Conservation (phyloP, 2,888 invertebrate species). For the Nudaria mundana region DNA sequence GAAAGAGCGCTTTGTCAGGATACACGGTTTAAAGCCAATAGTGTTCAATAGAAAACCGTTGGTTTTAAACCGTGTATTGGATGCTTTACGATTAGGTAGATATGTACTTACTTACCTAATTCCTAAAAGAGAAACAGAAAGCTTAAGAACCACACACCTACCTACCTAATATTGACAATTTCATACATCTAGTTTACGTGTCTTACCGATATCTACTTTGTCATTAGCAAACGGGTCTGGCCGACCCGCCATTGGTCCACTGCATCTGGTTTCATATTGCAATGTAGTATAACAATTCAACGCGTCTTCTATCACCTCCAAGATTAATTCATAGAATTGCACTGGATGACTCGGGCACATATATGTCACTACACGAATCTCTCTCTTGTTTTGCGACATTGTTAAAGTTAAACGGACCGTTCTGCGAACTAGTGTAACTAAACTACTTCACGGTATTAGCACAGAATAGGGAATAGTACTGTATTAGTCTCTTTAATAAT, state of each 20-base stretch:
- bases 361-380: constrained; percentile 81
- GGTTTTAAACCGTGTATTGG: no score
- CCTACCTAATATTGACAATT: no score
- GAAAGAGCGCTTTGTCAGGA: no score
- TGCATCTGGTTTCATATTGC: constrained; percentile 81
- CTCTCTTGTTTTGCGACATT: constrained; percentile 57
- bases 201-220: constrained; percentile 81
- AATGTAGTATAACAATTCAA: constrained; percentile 72
- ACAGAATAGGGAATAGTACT: no score
- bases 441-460: background rate
- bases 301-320: constrained; percentile 78
- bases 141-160: no score
- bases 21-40: no score
- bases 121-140: no score
- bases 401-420: constrained; percentile 17
- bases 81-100: no score
- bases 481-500: constrained; percentile 2
- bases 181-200: no score
- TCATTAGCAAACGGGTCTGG: constrained; percentile 79
- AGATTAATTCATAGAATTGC: constrained; percentile 79
- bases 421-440: constrained; percentile 10
- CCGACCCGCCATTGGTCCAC: constrained; percentile 72
- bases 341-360: constrained; percentile 83
- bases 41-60: no score
- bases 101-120: no score